Conservation (phyloP, 2,888 invertebrate species). For the Scaptomyza tumidula region DNA sequence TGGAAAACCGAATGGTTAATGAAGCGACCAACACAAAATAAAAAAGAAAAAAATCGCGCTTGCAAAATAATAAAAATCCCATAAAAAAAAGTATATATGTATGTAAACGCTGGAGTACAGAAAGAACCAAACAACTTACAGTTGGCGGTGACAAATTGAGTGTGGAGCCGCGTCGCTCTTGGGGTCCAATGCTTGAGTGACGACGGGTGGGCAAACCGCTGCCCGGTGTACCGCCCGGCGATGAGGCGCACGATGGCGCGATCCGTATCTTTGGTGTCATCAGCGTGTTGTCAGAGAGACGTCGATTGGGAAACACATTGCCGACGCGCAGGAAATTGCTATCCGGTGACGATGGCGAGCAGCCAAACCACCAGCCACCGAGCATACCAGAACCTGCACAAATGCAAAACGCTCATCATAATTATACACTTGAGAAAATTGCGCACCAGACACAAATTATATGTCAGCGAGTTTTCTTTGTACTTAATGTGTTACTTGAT, state of each 20-base stretch:
- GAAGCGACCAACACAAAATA: constrained; percentile 48
- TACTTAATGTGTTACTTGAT: too few species aligned
- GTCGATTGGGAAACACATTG: constrained; percentile 92
- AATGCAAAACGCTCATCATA: constrained; percentile 16
- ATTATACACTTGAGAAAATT: neutral
- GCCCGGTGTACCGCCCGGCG: constrained; percentile 89
- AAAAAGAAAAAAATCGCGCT: constrained; percentile 49
- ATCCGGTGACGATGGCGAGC: constrained; percentile 92
- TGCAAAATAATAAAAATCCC: constrained; percentile 31
- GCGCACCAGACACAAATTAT: too few species aligned
- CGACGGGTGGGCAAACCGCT: constrained; percentile 92
- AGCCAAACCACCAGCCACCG: constrained; percentile 94
- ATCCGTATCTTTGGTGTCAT: constrained; percentile 96
- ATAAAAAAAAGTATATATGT: constrained; percentile 24
- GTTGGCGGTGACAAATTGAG: constrained; percentile 95
- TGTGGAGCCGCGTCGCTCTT: constrained; percentile 93
- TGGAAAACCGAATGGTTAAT: constrained; percentile 37
- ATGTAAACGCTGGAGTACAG: too few species aligned
- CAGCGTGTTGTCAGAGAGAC: constrained; percentile 95
- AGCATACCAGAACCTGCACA: constrained; percentile 87
- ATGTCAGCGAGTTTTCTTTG: too few species aligned
- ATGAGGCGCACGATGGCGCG: constrained; percentile 94
- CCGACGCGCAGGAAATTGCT: constrained; percentile 94
- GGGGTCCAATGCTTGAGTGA: constrained; percentile 96
- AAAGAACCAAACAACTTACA: constrained; percentile 87